Base-by-base conservation (phyloP, 2,113 vertebrate species). In the Peromyscus leucopus region DNA sequence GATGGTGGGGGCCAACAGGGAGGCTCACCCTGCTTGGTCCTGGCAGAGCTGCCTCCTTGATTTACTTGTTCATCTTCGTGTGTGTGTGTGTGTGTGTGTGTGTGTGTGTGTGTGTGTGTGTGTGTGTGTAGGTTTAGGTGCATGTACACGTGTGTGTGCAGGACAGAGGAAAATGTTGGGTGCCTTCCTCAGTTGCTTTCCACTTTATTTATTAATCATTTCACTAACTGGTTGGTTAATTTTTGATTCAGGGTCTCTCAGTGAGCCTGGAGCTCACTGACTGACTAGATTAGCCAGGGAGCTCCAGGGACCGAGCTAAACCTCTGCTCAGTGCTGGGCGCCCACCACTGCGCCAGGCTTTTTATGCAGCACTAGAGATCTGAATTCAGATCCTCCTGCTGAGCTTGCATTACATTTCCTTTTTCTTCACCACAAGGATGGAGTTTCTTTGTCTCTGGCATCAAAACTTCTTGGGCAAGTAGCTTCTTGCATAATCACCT, bases 381-480 rank as follows among this genome's bases (percentile, higher is more conserved):
- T 22, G 9, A 33, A 22, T 46, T 48, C 84, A 86, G 63, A 9
- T 51, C 9, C 84, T 87, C 17, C 8, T 4, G 19, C 2, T 51
- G 5, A 67, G 31, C 84, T 67, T 12, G 24, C 31, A 48, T 46
- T 36, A 36, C 3, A 82, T 89, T 26, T 96, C 6, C 57, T 75
- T 78, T 57, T 42, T 93, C 16, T 63, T 46, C 21, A 42, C 4
- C 67, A 59, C 22, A 92, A 57, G 57, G 74, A 31, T 88, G 39
- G 55, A 84, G 10, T 83, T 96, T 83, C 69, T 89, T 67, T 89
- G 42, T 42, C 33, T 93, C 31, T 92, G 85, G 33, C 33, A 80
- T 93, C 51, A 85, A 7, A 85, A 85, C 28, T 39, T 22, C 31
- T n/a, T n/a, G 15, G 13, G 10, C 22, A 88, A 16, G 39, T 93